Conservation (phyloP, 2,888 invertebrate genomes). For the Branchipolynoe longqiensis region DNA sequence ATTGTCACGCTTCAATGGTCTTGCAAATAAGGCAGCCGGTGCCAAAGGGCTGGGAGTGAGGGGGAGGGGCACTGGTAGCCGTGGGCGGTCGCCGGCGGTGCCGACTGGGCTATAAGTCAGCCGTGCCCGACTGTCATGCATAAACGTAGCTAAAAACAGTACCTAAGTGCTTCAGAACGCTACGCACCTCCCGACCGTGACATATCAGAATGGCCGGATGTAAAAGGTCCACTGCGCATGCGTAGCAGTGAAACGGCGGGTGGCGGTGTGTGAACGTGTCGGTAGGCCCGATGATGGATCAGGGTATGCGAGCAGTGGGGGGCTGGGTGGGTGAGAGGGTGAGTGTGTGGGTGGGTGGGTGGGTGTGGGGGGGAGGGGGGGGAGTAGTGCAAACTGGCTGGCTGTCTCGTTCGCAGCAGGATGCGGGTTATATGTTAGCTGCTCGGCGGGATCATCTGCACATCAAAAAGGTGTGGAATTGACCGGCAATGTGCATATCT, state of each 20-base stretch:
- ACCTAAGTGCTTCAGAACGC: constrained; percentile 17
- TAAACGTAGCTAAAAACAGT: constrained; percentile 36
- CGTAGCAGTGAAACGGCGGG: background rate
- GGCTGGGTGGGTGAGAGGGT: no score
- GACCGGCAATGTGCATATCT: no score
- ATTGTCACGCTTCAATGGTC: constrained; percentile 26
- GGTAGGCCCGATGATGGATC: background rate
- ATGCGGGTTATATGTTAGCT: no score
- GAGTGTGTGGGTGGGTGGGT: no score
- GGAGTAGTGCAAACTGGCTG: no score
- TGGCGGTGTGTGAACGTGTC: background rate
- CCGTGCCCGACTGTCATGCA: background rate
- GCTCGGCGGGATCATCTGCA: no score
- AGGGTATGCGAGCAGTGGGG: background rate
- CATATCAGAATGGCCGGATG: constrained; percentile 41
- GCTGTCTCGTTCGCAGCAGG: no score
- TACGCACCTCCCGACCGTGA: background rate
- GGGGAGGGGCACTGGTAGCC: no score
- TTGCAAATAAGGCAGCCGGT: constrained; percentile 38
- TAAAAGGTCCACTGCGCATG: background rate
- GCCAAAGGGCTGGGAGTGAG: background rate
- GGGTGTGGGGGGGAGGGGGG: no score
- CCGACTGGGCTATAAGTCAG: constrained; percentile 28
- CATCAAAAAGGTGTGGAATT: no score
- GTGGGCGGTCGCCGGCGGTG: background rate